Evolutionary conservation across 2,113 vertebrate species (phyloP).

Genomic region (Oncorhynchus tshawytscha): DNA sequence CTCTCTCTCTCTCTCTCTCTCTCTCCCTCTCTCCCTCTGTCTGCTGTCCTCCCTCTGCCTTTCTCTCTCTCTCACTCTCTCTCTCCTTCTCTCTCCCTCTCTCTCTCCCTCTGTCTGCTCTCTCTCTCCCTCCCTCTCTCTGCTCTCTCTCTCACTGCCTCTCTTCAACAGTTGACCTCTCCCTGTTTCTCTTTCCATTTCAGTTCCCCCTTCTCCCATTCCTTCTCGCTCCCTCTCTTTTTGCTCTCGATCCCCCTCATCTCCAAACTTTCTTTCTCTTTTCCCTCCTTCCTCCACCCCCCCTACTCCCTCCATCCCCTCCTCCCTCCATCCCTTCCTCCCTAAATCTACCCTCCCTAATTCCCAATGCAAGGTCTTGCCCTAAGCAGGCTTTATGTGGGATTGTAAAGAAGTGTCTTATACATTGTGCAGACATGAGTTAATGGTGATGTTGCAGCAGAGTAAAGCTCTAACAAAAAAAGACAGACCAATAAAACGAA

Average conservation of each 20-base stretch:
- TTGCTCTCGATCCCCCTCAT: background rate
- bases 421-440: slow-evolving; percentile 41
- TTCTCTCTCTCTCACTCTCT: no score
- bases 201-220: slow-evolving; percentile 17
- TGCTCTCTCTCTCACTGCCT: background rate
- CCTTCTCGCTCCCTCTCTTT: slow-evolving; percentile 3
- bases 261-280: slow-evolving; percentile 16
- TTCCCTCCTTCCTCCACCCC: slow-evolving; percentile 10
- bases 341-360: slow-evolving; percentile 29
- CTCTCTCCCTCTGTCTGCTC: no score
- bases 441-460: slow-evolving; percentile 19
- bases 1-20: no score
- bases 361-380: slow-evolving; percentile 27
- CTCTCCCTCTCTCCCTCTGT: no score
- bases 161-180: background rate
- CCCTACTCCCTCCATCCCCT: slow-evolving; percentile 9
- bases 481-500: slow-evolving; percentile 18
- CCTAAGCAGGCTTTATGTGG: slow-evolving; percentile 1
- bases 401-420: slow-evolving; percentile 51
- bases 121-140: no score
- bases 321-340: slow-evolving; percentile 7
- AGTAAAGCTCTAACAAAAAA: slow-evolving; percentile 30
- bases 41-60: no score
- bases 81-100: no score
- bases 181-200: slow-evolving; percentile 6